Base-by-base conservation (phyloP, 2,888 invertebrate species). In the Drosophila yooni region DNA sequence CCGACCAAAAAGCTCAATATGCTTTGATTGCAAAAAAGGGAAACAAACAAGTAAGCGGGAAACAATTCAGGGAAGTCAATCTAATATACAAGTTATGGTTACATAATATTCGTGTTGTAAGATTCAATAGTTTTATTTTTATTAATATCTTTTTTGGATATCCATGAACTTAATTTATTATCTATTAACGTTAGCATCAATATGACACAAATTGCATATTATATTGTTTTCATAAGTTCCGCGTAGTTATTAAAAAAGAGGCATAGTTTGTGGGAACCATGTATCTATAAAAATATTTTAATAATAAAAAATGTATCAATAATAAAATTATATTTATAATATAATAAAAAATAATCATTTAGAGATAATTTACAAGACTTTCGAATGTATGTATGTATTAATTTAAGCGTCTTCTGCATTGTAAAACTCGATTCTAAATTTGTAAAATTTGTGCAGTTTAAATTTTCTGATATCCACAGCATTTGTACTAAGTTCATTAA, bases 1-100 rank as follows among this genome's bases (percentile, higher is more conserved):
- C 25, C 25, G 15, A 4, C 18, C 6, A 61, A 48, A 21, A 31
- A 4, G 10, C 25, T 38, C 27, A 68, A 65, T 58, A 33, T 48
- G 48, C 5, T 31, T 50, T 54, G 18, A 53, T 3, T 34, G 31
- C 1, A 10, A 21, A 2, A n/a, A 33, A 33, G 18, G 10, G 10
- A 5, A 27, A 50, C 10, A 15, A 50, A 10, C 27, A 10, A 27
- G n/a, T 2, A 18, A 27, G 8, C 25, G 6, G 13, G 6, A 21
- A 21, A 46, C 15, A 25, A 46, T 46, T 46, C 15, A 46, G 21
- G 3, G 3, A 3, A 46, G 3, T 21, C 13, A 8, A 15, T 25
- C 15, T 4, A 25, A 46, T 46, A 0, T 3, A 46, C 7, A 46
- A 25, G 3, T 25, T 8, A 21, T 21, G 43, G 21, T 6, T 13